phyloP scores from a whole-genome alignment of 2,797 vertebrate species.

The Mus minutoides region DNA sequence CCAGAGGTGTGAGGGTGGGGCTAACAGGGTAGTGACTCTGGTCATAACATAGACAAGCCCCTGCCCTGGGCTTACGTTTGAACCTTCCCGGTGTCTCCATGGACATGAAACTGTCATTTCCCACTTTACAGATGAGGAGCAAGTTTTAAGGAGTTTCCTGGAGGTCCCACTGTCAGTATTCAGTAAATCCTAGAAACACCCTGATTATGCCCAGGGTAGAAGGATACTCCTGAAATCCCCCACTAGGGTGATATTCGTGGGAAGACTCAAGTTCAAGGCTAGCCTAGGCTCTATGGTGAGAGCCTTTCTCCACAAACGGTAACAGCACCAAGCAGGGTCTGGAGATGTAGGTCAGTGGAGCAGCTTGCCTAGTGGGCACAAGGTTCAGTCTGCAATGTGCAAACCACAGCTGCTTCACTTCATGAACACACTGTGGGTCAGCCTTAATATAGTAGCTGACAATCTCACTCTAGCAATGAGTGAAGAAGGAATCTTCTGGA shows the following conservation, averaged over 20 bases:
- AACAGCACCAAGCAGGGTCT: not conserved
- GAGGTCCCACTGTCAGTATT: not conserved
- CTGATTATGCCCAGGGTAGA: not conserved
- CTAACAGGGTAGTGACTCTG: not conserved
- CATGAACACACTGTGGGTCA: not conserved
- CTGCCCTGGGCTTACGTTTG: not conserved
- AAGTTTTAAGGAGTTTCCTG: not conserved
- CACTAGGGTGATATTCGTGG: too few relatives aligned
- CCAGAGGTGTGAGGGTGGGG: not conserved
- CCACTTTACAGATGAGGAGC: not conserved
- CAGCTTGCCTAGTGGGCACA: not conserved
- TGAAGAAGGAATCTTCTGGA: conserved; percentile 32
- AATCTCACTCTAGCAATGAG: not conserved
- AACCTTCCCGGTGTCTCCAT: not conserved
- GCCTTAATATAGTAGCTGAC: not conserved
- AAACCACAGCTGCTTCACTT: not conserved
- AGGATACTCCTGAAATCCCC: not conserved
- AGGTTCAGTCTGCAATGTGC: not conserved
- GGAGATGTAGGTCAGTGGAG: not conserved
- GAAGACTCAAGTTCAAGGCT: not conserved
- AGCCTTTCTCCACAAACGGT: not conserved
- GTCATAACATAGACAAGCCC: too few relatives aligned
- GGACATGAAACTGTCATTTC: not conserved
- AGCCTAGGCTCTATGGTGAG: not conserved
- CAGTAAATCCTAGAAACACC: not conserved